Conservation (phyloP, 2,113 vertebrate genomes). For the Tetrax tetrax region DNA sequence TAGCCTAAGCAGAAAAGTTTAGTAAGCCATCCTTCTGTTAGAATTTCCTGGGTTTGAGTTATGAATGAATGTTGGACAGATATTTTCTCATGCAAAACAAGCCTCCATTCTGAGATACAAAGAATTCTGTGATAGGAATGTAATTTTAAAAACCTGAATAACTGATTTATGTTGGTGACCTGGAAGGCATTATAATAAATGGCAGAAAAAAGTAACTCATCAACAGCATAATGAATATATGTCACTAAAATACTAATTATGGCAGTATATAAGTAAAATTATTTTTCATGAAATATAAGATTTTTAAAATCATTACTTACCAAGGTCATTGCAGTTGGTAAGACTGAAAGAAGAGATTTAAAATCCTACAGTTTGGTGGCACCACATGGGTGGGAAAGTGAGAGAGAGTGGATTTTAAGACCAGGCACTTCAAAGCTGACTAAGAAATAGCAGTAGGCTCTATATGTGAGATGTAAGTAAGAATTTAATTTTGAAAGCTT, state of each 20-base stretch:
- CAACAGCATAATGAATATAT: neutral
- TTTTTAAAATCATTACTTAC: neutral
- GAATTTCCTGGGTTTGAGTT: conserved; percentile 7
- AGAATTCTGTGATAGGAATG: neutral
- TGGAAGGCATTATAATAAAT: neutral
- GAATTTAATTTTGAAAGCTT: neutral
- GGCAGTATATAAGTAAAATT: neutral
- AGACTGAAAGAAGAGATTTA: neutral
- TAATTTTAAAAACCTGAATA: neutral
- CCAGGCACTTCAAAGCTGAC: neutral
- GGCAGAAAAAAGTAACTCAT: neutral
- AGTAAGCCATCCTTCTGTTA: neutral
- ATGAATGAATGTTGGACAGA: conserved; percentile 6
- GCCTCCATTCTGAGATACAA: neutral
- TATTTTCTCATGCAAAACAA: neutral
- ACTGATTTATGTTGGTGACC: neutral
- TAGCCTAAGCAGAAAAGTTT: neutral
- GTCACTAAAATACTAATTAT: neutral
- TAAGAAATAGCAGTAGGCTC: neutral
- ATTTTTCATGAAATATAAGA: neutral
- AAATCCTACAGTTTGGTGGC: neutral
- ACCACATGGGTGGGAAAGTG: neutral
- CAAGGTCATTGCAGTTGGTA: neutral
- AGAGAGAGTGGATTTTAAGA: neutral
- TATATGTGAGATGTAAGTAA: neutral